phyloP scores from a whole-genome alignment of 2,888 invertebrate species.

The Macaria notata region DNA sequence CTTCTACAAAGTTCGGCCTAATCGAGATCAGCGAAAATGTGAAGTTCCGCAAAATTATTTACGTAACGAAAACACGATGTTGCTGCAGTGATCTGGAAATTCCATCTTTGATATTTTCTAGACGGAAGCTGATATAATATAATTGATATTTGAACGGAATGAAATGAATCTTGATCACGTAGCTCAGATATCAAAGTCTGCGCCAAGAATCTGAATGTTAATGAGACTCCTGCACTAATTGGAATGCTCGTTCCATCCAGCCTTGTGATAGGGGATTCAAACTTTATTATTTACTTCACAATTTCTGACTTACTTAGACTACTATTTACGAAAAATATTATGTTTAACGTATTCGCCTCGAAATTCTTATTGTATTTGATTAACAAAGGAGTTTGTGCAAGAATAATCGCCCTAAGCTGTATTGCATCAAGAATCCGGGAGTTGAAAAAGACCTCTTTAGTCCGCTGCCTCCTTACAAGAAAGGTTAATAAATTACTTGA shows the following conservation, averaged over 20 bases:
- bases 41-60: conserved; percentile 17
- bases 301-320: background rate
- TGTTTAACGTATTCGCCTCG: conserved; percentile 37
- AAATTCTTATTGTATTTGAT: conserved; percentile 33
- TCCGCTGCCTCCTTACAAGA: conserved; percentile 33
- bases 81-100: background rate
- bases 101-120: no score
- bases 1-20: conserved; percentile 29
- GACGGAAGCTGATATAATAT: conserved; percentile 17
- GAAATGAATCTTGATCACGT: conserved; percentile 72
- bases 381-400: conserved; percentile 27
- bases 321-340: background rate
- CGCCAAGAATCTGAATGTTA: conserved; percentile 72
- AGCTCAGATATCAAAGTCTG: conserved; percentile 67
- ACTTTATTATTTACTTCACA: conserved; percentile 51
- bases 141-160: conserved; percentile 47
- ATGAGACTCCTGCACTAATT: conserved; percentile 76
- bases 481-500: conserved; percentile 42
- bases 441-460: conserved; percentile 36
- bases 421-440: conserved; percentile 37
- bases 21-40: conserved; percentile 27
- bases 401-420: conserved; percentile 36
- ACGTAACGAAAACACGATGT: conserved; percentile 13
- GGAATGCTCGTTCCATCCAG: conserved; percentile 68
- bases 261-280: conserved; percentile 56